Percentiles rank a stretch among this genome's conserved stretches.
These are phyloP conservation scores for Toxotes jaculatrix DNA, from an alignment of 2,113 vertebrate genomes.

Conservation along the genomic window DNA sequence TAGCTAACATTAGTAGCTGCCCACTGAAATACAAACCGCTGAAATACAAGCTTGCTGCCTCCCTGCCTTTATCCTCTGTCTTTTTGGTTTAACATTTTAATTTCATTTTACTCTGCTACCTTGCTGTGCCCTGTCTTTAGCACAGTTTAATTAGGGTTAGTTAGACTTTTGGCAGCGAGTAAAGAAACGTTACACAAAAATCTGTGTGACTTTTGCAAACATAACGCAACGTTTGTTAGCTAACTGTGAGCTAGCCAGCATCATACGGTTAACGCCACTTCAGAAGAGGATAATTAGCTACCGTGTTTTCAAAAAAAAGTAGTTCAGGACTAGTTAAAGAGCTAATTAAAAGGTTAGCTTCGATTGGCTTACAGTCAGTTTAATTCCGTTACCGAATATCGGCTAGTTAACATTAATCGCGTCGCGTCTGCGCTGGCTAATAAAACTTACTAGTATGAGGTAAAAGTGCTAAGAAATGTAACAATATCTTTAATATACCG, in stretches of 20 bases:
- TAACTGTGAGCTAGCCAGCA: not conserved
- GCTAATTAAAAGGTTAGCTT: not conserved
- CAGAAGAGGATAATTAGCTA: not conserved
- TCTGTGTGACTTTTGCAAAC: no score
- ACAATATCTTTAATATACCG: accelerated
- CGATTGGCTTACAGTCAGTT: not conserved
- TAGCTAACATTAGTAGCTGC: not conserved
- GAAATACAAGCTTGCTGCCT: not conserved
- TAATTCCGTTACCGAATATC: no score
- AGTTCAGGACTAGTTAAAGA: no score
- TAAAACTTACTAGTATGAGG: accelerated
- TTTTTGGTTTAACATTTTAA: no score
- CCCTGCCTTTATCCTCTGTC: not conserved
- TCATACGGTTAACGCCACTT: not conserved
- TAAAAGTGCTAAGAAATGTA: not conserved
- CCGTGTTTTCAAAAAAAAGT: not conserved
- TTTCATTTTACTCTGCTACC: not conserved
- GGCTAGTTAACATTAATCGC: not conserved
- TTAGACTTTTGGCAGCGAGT: not conserved
- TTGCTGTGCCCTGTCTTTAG: not conserved
- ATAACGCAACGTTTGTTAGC: not conserved
- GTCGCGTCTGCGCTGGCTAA: not conserved
- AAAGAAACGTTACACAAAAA: no score
- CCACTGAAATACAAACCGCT: not conserved
- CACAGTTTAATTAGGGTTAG: not conserved